Evolutionary conservation across 2,888 invertebrate species (phyloP), one percentile per base, ranked within the genome.

Genomic region (Schizotus pectinicornis): DNA sequence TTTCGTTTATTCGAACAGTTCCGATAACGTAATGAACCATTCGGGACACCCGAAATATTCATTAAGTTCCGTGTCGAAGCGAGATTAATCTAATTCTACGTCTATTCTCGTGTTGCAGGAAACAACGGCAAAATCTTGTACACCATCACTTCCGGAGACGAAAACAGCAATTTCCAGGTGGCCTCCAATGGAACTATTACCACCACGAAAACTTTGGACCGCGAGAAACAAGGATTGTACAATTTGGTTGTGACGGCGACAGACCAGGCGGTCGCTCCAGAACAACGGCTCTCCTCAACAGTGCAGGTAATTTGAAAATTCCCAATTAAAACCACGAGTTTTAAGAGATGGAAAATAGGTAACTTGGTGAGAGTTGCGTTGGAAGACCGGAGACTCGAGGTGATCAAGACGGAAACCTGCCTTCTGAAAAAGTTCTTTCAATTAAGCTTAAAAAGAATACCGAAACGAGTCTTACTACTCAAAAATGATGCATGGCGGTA

Each of bases 91-190:
- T 42, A 49, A 41, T 22, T 49, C 35, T 49, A 48, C 34, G 11
- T 22, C 9, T 11, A 9, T 13, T 34, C 38, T 49, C 36, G 60
- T 62, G 33, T 78, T 78, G 7, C 83, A 94, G 94, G 92, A 61
- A 85, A 90, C 69, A 96, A 96, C 81, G 95, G 94, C 8, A 86
- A 87, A 72, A 85, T 97, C 49, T 81, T 84, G 37, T 97, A 95
- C 82, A 86, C 85, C 64, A 92, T 97, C 69, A 85, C 88, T 41
- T 87, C 88, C 37, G 95, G 95, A 43, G 91, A 95, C 77, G 92
- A 92, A 45, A 83, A 85, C 49, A 83, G 85, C 33, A 91, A 92
- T 75, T 97, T 97, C 77, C 84, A 81, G 61, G 93, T 97, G 71
- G 83, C 87, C 13, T 79, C 85, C 60, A 95, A 94, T 77, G 97